Conservation (phyloP, 2,113 vertebrate genomes). For the Ailuropoda melanoleuca region DNA sequence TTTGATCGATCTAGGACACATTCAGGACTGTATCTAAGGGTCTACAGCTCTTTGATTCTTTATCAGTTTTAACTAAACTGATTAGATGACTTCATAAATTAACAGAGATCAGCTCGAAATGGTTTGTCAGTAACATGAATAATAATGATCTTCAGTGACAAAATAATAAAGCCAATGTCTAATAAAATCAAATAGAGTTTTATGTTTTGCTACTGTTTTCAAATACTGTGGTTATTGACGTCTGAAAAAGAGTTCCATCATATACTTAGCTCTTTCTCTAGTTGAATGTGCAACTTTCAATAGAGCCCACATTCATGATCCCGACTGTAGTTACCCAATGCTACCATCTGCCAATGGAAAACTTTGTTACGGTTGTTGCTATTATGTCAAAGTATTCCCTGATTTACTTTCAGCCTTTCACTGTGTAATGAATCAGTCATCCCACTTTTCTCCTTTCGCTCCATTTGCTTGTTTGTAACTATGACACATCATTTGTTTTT, state of each 20-base stretch:
- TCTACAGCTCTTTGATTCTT: neutral
- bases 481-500: neutral
- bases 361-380: too few species aligned
- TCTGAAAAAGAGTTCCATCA: neutral
- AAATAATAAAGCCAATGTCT: neutral
- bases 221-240: neutral
- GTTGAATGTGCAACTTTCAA: neutral
- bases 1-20: neutral
- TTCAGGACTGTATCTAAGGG: neutral
- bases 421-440: neutral
- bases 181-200: neutral
- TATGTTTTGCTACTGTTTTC: neutral
- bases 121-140: neutral
- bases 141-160: neutral
- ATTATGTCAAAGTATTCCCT: neutral
- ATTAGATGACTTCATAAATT: neutral
- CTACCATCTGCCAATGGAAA: neutral
- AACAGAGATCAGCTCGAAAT: neutral
- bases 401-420: neutral
- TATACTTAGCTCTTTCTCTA: neutral
- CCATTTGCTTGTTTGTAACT: neutral
- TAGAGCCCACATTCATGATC: neutral
- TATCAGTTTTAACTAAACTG: neutral
- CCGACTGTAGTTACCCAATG: neutral
- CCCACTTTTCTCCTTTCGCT: neutral